A percentile compares a stretch with the other conserved stretches of the same genome.
Conservation (phyloP, 2,113 vertebrate species). For the Pao palembangensis region DNA sequence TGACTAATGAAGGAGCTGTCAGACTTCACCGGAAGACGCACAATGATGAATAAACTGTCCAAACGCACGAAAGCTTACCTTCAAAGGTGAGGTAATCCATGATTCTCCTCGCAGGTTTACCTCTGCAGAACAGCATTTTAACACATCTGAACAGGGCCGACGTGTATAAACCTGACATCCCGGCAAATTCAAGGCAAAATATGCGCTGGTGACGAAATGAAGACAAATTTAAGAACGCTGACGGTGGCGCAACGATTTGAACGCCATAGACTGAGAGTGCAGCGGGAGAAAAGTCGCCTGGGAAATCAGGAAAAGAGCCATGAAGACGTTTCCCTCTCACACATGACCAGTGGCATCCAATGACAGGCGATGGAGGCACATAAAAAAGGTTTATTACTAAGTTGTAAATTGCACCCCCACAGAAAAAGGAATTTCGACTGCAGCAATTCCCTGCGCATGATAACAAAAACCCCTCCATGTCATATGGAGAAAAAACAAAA, state of each 20-base stretch:
- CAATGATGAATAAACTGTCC: slow-evolving; percentile 7
- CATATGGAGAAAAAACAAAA: slow-evolving; percentile 19
- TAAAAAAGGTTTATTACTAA: slow-evolving; percentile 98
- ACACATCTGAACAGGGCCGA: slow-evolving; percentile 19
- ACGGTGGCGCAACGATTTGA: slow-evolving; percentile 85
- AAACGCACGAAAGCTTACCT: slow-evolving; percentile 60
- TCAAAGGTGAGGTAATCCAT: slow-evolving; percentile 67
- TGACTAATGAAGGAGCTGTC: slow-evolving; percentile 67
- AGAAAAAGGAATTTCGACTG: slow-evolving; percentile 93
- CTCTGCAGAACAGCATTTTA: slow-evolving; percentile 10
- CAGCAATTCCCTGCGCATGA: slow-evolving; percentile 91
- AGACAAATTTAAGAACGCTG: slow-evolving; percentile 74
- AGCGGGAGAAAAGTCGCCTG: slow-evolving; percentile 86
- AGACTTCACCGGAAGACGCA: slow-evolving; percentile 34
- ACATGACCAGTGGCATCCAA: slow-evolving; percentile 99
- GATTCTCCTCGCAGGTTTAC: slow-evolving; percentile 29
- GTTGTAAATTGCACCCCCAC: slow-evolving; percentile 99
- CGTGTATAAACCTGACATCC: slow-evolving; percentile 24
- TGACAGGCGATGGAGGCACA: slow-evolving; percentile 93
- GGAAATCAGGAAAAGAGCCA: slow-evolving; percentile 95
- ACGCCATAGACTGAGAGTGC: slow-evolving; percentile 88
- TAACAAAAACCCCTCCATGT: slow-evolving; percentile 79
- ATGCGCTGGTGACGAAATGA: slow-evolving; percentile 32
- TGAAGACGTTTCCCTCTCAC: slow-evolving; percentile 93
- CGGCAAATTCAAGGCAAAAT: slow-evolving; percentile 9